Evolutionary conservation across 2,888 invertebrate species (phyloP).

Genomic region (Brachylomia viminalis): DNA sequence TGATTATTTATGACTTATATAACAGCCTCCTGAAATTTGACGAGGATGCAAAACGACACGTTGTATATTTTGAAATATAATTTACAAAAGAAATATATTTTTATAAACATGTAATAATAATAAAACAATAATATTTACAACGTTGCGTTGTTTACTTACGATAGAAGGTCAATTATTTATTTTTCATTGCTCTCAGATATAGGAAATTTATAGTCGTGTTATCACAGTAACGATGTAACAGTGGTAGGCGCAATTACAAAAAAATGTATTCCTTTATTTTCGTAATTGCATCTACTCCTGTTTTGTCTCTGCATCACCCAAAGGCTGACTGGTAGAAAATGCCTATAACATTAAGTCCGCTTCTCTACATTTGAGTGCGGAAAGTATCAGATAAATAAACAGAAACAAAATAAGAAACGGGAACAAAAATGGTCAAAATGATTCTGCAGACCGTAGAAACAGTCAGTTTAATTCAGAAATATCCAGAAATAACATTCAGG

Average conservation of each 20-base stretch:
- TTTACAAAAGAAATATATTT: no score
- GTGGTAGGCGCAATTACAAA: no score
- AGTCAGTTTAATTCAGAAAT: conserved; percentile 3
- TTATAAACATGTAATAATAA: no score
- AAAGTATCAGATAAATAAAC: not conserved
- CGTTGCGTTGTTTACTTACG: not conserved
- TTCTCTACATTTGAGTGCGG: not conserved
- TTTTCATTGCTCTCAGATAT: not conserved
- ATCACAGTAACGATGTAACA: no score
- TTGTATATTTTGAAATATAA: no score
- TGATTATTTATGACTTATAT: no score
- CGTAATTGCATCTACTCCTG: not conserved
- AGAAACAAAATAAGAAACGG: not conserved
- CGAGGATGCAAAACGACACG: no score
- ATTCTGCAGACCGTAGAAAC: not conserved
- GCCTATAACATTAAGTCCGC: not conserved
- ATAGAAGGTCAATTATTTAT: not conserved
- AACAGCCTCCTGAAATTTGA: no score
- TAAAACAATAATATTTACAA: not conserved
- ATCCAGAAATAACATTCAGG: conserved; percentile 6
- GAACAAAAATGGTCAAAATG: not conserved
- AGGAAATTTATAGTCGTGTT: not conserved
- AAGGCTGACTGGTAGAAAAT: not conserved
- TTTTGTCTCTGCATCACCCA: not conserved
- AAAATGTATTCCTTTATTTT: not conserved